Base-by-base conservation (phyloP, 1,140 invertebrate genomes). In the Drosophila mayri region DNA sequence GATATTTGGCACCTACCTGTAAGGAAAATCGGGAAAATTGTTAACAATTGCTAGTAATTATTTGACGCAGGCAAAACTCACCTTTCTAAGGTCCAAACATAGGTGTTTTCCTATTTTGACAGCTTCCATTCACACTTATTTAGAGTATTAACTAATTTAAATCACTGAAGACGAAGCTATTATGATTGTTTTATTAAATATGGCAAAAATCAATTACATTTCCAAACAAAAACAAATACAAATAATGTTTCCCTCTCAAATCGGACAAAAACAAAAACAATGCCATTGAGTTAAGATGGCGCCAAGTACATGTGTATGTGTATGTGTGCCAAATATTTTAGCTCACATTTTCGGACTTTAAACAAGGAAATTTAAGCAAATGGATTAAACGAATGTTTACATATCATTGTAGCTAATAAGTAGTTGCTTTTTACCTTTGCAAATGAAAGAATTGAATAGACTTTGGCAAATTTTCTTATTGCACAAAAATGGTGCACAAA, bases 1-100 rank as follows among this genome's bases (percentile, higher is more conserved):
- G 65, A 18, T 18, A 18, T 25, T 9, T 10, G 18, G 9, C 65
- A 20, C 38, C 12, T 68, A 68, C 65, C 65, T 68, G 62, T 5
- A 28, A 12, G 22, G 12, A 43, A 41, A 52, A 25, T 32, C 5
- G 35, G 35, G 28, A 7, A 41, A n/a, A 18, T 16, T 14, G 10
- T 37, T 46, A 47, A 37, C 30, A 65, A 61, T 9, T 38, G 11
- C 8, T 14, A 2, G 9, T 16, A n/a, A 66, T 38, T 37, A 25
- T 2, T 25, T 16, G 9, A 38, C 14, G 28, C 6, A 14, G 0
- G 8, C 14, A 10, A 54, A 12, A 5, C 59, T 61, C 16, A 62
- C 60, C 60, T 62, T 16, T 28, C 16, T 37, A 9, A 32, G 11
- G 11, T 38, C n/a, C 46, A 18, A 12, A 58, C 8, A 25, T 9